Evolutionary conservation across 2,888 invertebrate species (phyloP), one percentile per base, ranked within the genome.

Genomic region (Phoenoteleia sp.): DNA sequence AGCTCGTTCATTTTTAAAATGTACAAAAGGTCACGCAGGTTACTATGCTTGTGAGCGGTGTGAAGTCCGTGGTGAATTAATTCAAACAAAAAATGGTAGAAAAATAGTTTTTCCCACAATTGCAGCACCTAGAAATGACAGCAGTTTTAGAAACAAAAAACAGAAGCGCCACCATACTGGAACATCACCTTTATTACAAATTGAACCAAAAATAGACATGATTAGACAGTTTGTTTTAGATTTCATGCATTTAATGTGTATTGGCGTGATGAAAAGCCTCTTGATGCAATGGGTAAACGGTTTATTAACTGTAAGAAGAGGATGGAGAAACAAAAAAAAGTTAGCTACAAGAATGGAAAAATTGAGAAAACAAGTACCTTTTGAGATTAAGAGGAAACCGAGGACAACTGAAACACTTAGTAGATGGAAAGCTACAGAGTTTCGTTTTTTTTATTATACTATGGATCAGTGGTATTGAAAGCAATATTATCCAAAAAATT

Each of bases 11-110:
- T 84, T 66, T 64, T 21, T 88, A 19, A 87, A 87, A 67, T 49
- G 66, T 17, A 76, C 36, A 19, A 82, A 77, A 47, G 79, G 86
- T 19, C 86, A 87, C 36, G 76, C 80, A 5, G 87, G 81, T 7
- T 85, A 71, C 58, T 74, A 54, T 69, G 77, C 83, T 11, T 86
- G 85, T 21, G 86, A 87, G 39, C 60, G 86, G 56, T 87, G 87
- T 29, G 13, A 17, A 5, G 64, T 77, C 7, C 52, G 15, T 9
- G 88, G 86, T 11, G 42, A 62, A 45, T 21, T 39, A 13, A 9
- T 17, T 17, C 7, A 47, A 21, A 13, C 11, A 2, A 47, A 47
- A 11, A 47, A 47, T 19, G 47, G 47, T 9, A 19, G 11, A 2
- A 47, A 7, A 19, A 9, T 47, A 47, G 19, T 47, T 19, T 47